Conservation (phyloP, 1,140 invertebrate species). For the Drosophila lacertosa region DNA sequence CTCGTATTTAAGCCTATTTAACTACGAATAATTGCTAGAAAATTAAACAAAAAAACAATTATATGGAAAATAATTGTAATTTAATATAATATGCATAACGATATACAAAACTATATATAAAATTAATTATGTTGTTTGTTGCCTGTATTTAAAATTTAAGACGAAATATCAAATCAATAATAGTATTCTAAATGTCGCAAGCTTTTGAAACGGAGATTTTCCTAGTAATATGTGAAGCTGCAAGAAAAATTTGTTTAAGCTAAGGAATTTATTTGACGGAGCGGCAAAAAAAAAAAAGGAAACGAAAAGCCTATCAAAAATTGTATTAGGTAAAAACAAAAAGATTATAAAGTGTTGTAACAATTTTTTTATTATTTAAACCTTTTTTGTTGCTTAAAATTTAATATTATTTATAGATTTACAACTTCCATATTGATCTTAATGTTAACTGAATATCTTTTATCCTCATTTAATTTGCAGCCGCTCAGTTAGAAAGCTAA, state of each 20-base stretch:
- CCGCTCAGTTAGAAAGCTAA: slow-evolving; percentile 35
- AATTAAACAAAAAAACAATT: slow-evolving; percentile 10
- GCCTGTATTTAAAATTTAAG: slow-evolving; percentile 61
- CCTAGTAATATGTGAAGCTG: slow-evolving; percentile 13
- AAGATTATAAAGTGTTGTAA: background rate
- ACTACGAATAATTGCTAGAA: slow-evolving; percentile 30
- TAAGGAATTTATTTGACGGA: slow-evolving; percentile 2
- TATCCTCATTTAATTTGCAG: background rate
- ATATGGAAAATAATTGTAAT: slow-evolving; percentile 42
- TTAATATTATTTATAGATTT: too few relatives aligned
- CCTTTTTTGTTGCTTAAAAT: too few relatives aligned
- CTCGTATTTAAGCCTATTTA: slow-evolving; percentile 24
- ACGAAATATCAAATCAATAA: slow-evolving; percentile 57
- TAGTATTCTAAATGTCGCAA: slow-evolving; percentile 41
- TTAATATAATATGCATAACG: slow-evolving; percentile 30
- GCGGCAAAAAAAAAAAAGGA: slow-evolving; percentile 1
- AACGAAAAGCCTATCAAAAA: too few relatives aligned
- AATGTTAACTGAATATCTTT: background rate
- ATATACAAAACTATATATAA: slow-evolving; percentile 18
- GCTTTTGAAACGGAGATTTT: slow-evolving; percentile 31
- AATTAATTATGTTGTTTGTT: slow-evolving; percentile 69
- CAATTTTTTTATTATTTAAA: too few relatives aligned
- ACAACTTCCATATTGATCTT: background rate
- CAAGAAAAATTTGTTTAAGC: slow-evolving; percentile 11
- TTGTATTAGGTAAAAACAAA: background rate